Evolutionary conservation across 1,140 invertebrate genomes (phyloP).

Genomic region (Rhizoglyphus robini): DNA sequence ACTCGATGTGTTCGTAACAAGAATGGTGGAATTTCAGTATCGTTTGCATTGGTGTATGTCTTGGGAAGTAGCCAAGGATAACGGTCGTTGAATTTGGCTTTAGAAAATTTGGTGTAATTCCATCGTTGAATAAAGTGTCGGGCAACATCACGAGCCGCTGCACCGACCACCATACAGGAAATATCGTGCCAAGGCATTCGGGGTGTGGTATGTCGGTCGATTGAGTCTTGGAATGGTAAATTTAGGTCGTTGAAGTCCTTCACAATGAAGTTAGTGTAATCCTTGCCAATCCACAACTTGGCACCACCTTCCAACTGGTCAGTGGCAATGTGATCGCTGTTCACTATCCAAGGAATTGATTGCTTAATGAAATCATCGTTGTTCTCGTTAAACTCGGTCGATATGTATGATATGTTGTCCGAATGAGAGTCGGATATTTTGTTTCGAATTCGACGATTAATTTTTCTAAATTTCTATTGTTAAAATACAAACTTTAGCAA

Average conservation of each 20-base stretch:
- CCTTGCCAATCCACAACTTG: too few species aligned
- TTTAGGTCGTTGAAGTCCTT: too few species aligned
- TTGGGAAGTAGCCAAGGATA: conserved; percentile 87
- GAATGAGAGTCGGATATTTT: not conserved
- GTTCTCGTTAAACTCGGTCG: not conserved
- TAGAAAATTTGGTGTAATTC: conserved; percentile 80
- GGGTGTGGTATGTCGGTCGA: conserved; percentile 69
- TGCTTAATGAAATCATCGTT: not conserved
- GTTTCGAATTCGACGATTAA: conserved; percentile 1
- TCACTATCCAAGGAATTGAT: conserved; percentile 1
- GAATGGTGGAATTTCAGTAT: conserved; percentile 3
- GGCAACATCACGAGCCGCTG: conserved; percentile 74
- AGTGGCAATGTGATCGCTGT: conserved; percentile 22
- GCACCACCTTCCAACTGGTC: conserved; percentile 30
- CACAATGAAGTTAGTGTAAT: too few species aligned
- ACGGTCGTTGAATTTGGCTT: conserved; percentile 53
- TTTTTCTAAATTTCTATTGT: not conserved
- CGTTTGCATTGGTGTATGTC: conserved; percentile 50
- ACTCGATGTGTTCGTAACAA: conserved; percentile 3
- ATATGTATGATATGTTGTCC: not conserved
- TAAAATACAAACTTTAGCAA: not conserved
- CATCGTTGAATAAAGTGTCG: conserved; percentile 94
- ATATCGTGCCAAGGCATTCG: conserved; percentile 98
- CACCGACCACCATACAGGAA: conserved; percentile 66
- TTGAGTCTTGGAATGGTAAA: conserved; percentile 72